A percentile compares a stretch with the other conserved stretches of the same genome.
phyloP scores from a whole-genome alignment of 1,140 invertebrate genomes.

The Neodiprion lecontei region DNA sequence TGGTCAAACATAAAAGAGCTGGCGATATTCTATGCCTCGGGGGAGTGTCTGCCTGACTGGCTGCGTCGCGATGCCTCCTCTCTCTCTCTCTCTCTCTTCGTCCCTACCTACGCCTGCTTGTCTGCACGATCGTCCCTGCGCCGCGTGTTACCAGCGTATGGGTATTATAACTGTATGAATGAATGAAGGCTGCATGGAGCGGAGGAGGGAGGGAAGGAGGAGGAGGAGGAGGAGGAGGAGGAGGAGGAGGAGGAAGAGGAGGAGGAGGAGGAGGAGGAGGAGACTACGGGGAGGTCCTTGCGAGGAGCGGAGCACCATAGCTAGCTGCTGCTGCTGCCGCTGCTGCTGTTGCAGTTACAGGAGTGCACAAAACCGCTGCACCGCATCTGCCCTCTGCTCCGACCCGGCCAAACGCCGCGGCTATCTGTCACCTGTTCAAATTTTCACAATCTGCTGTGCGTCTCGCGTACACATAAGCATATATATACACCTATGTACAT shows the following conservation, averaged over 20 bases:
- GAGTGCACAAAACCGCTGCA: conserved; percentile 22
- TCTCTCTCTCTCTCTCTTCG: neutral
- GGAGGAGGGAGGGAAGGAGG: neutral
- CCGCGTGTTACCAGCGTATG: neutral
- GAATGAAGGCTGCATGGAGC: neutral
- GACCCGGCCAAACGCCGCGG: conserved; percentile 11
- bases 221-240: neutral
- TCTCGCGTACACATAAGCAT: conserved; percentile 12
- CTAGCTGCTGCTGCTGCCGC: neutral
- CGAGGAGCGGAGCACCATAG: conserved; percentile 17
- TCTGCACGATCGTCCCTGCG: neutral
- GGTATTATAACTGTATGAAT: neutral
- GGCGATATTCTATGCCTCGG: conserved; percentile 1
- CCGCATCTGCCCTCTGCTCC: conserved; percentile 24
- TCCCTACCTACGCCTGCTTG: neutral
- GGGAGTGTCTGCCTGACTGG: conserved; percentile 7
- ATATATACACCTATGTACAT: conserved; percentile 1
- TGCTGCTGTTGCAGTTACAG: conserved; percentile 8
- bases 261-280: conserved; percentile 14
- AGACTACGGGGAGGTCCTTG: neutral
- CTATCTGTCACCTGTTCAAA: conserved; percentile 39
- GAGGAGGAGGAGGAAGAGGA: neutral
- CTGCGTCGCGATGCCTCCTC: neutral
- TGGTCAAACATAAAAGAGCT: conserved; percentile 11
- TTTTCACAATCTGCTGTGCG: conserved; percentile 29